phyloP scores from a whole-genome alignment of 2,797 vertebrate species.

The Microctenopoma lineatum region DNA sequence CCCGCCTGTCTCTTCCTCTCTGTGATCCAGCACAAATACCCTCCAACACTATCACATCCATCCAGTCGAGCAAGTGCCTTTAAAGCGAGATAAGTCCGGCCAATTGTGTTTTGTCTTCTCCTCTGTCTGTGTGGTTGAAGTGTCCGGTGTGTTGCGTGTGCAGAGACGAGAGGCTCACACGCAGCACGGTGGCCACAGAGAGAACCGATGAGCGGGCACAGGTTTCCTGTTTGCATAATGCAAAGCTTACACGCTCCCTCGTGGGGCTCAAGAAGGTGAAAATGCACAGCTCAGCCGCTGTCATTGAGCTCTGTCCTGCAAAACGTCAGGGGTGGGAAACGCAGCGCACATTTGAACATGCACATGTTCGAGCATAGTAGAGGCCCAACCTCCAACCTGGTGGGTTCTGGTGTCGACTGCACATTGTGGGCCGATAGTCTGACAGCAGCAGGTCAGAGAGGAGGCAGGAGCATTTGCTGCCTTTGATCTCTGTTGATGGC shows the following conservation, averaged over 20 bases:
- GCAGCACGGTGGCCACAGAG: slow-evolving; percentile 65
- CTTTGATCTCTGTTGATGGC: slow-evolving; percentile 43
- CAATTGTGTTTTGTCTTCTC: slow-evolving; percentile 43
- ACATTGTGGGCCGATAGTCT: slow-evolving; percentile 40
- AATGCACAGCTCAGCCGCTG: slow-evolving; percentile 45
- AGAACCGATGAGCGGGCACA: slow-evolving; percentile 81
- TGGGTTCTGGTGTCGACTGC: slow-evolving; percentile 28
- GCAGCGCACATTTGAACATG: slow-evolving; percentile 4
- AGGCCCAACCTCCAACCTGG: slow-evolving; percentile 31
- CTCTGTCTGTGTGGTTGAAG: slow-evolving; percentile 53
- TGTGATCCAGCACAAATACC: slow-evolving; percentile 35
- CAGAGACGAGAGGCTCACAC: slow-evolving; percentile 47
- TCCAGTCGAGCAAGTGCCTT: slow-evolving; percentile 48
- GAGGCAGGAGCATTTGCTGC: slow-evolving; percentile 25
- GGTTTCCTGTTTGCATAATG: slow-evolving; percentile 86
- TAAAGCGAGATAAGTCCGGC: slow-evolving; percentile 61
- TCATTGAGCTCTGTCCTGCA: slow-evolving; percentile 21
- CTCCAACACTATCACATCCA: slow-evolving; percentile 50
- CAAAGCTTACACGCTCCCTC: slow-evolving; percentile 79
- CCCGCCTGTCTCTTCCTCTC: slow-evolving; percentile 28
- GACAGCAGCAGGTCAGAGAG: slow-evolving; percentile 37
- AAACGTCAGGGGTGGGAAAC: not conserved
- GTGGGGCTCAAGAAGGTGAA: slow-evolving; percentile 64
- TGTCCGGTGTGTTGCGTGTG: slow-evolving; percentile 67
- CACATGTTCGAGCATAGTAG: slow-evolving; percentile 11